These are phyloP conservation scores for Menura novaehollandiae DNA, from an alignment of 2,113 vertebrate species.

Conservation along the genomic window DNA sequence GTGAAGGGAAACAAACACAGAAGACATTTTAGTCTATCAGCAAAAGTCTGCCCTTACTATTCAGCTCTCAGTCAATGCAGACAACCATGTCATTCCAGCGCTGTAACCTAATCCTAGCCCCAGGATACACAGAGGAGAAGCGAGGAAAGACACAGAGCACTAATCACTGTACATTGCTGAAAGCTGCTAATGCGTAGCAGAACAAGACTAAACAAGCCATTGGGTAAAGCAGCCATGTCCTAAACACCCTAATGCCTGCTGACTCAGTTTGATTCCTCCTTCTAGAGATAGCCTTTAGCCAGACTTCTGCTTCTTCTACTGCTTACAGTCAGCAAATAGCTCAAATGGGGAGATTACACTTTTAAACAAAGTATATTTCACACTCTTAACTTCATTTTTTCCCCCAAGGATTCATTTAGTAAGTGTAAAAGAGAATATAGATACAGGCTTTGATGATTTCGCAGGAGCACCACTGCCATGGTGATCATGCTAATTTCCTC, in stretches of 20 bases:
- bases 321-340: neutral
- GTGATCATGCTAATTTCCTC: neutral
- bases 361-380: neutral
- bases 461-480: neutral
- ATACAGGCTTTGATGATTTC: neutral
- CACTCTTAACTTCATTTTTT: neutral
- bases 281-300: neutral
- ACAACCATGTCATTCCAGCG: neutral
- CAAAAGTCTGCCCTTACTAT: conserved; percentile 12
- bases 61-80: neutral
- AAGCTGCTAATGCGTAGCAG: neutral
- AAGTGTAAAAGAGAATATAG: neutral
- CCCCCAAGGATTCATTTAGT: neutral
- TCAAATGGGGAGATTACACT: neutral
- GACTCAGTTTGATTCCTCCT: neutral
- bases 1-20: conserved; percentile 23
- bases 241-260: neutral
- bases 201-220: conserved; percentile 42
- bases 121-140: neutral
- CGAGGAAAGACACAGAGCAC: neutral
- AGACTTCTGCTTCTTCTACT: neutral
- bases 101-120: neutral
- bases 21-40: conserved; percentile 39
- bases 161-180: neutral
- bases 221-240: neutral